Percentiles rank a stretch among this genome's conserved stretches.
Conservation (phyloP, 2,888 invertebrate genomes). For the Philopedon plagiatum region DNA sequence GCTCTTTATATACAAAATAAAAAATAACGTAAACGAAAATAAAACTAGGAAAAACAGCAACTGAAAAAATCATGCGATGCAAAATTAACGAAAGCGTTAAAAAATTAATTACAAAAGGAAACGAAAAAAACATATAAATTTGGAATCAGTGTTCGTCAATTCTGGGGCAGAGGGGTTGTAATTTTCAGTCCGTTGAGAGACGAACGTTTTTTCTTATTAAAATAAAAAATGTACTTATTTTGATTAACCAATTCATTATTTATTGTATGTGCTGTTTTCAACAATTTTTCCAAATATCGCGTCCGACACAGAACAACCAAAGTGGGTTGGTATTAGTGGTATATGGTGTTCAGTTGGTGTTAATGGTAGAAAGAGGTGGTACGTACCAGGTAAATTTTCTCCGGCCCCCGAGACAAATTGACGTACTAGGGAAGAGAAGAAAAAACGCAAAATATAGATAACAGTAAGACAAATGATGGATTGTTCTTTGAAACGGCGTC, state of each 20-base stretch:
- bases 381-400: slow-evolving; percentile 71
- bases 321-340: slow-evolving; percentile 64
- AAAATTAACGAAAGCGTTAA: slow-evolving; percentile 58
- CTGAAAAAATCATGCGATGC: slow-evolving; percentile 66
- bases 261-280: slow-evolving; percentile 43
- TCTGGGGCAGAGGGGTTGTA: slow-evolving; percentile 64
- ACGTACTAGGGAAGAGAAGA: slow-evolving; percentile 71
- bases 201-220: slow-evolving; percentile 26
- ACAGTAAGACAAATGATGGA: slow-evolving; percentile 65
- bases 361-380: slow-evolving; percentile 67
- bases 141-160: slow-evolving; percentile 64
- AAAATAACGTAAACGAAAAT: slow-evolving; percentile 61
- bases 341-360: slow-evolving; percentile 67
- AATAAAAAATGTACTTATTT: background rate
- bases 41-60: slow-evolving; percentile 61
- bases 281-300: slow-evolving; percentile 49
- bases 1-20: slow-evolving; percentile 62
- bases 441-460: slow-evolving; percentile 70
- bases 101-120: slow-evolving; percentile 52
- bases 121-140: slow-evolving; percentile 45
- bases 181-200: slow-evolving; percentile 53
- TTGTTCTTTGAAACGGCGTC: slow-evolving; percentile 33
- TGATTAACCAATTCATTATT: background rate
- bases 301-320: slow-evolving; percentile 69
- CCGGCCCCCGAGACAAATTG: slow-evolving; percentile 71